Evolutionary conservation across 2,797 vertebrate species (phyloP), one percentile per base, ranked within the genome.

Genomic region (Oreochromis grahami): DNA sequence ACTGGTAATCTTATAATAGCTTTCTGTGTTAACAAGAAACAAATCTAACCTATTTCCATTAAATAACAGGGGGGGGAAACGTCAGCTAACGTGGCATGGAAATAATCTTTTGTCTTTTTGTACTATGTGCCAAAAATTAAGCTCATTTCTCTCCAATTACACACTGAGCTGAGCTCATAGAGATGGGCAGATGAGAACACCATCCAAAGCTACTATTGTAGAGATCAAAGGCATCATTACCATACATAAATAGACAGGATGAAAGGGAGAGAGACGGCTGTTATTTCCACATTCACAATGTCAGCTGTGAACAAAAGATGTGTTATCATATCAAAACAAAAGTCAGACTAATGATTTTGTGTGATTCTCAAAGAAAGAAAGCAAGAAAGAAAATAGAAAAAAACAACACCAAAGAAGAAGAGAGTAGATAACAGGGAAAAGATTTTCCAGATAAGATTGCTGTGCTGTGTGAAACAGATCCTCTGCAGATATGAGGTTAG

Each of bases 181-280:
- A 86, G 38, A 83, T 3, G 56, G 19, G 15, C 43, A 78, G 68
- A 84, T 80, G 80, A 92, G 79, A 76, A 83, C 58, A 81, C 12
- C 58, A 80, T 88, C 76, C 77, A 38, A 83, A 82, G 85, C 79
- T 53, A 55, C 68, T 77, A 74, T 80, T 81, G 79, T 55, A 26
- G 6, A 32, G 84, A 93, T 93, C 77, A 93, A 90, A 92, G 77
- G 41, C 80, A 63, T 89, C 80, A 88, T 93, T 90, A 84, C 48
- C 81, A 58, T 74, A 78, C 72, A 84, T 88, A 88, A 90, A 87
- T 80, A 87, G 76, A 81, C 80, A 83, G 83, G 65, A 91, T 90
- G 88, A 93, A 91, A 91, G 56, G 63, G 34, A 83, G 81, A 5
- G 1, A 77, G 79, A 56, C 2, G 58, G 48, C 79, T 90, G 87